Base-by-base conservation (phyloP, 2,113 vertebrate species). In the Morone chrysops region DNA sequence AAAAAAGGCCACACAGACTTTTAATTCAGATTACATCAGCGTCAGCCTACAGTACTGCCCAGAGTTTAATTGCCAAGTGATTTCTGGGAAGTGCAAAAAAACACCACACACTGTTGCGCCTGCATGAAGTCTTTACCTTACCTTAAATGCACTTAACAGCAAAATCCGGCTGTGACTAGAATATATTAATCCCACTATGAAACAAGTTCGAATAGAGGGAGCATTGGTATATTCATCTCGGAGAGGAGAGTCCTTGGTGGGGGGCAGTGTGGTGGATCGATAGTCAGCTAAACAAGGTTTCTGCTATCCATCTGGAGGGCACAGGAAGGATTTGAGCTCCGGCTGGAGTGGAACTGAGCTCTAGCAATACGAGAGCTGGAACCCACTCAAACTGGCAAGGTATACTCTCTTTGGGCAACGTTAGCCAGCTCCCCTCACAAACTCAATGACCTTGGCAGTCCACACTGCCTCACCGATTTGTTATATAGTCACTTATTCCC, bases 401-500 rank as follows among this genome's bases (percentile, higher is more conserved):
- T 87, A 76, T 75, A 81, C 77, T 88, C 89, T 93, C 87, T 80
- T 79, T 85, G 90, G 89, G 92, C 84, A 90, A 80, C 83, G 78
- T 62, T 67, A 90, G 86, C 90, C 93, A 92, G 88, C 90, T 89
- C 81, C 86, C 57, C 84, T 89, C 79, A 57, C 89, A 93, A 93
- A 95, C 94, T 83, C 91, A 82, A 25, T 91, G 93, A 93, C 92
- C 93, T 92, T 89, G 86, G 90, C 87, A 83, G 70, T 51, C 63
- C 3, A 40, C 45, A 65, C 85, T 36, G 67, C 90, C 82, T 83
- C 85, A 78, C 78, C 47, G 69, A 81, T 87, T 87, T 85, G 84
- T 91, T 91, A 90, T 90, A 87, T 88, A 89, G 91, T 92, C 88
- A 88, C 89, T 91, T 93, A 90, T 94, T 94, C 90, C 70, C 17